Conservation (phyloP, 2,113 vertebrate species). For the Mohoua ochrocephala region DNA sequence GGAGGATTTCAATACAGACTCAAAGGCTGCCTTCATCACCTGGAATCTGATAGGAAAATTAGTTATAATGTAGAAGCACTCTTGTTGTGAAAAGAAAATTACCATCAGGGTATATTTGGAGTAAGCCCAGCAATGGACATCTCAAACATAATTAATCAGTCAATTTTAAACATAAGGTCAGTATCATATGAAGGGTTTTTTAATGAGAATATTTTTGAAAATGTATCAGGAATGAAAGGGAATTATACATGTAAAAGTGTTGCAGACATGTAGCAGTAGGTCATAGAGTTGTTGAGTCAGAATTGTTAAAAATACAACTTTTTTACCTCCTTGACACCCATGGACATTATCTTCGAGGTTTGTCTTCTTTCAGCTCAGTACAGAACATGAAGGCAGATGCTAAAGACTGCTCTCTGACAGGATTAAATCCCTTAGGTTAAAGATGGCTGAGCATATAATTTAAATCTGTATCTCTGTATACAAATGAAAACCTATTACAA, state of each 20-base stretch:
- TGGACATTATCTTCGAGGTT: not conserved
- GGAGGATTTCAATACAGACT: not conserved
- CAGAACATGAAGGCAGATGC: not conserved
- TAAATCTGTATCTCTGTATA: not conserved
- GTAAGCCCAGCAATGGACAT: not conserved
- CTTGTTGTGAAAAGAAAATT: not conserved
- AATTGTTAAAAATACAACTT: not conserved
- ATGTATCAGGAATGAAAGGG: not conserved
- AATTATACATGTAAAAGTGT: not conserved
- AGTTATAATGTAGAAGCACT: not conserved
- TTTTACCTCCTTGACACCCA: not conserved
- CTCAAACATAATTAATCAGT: not conserved
- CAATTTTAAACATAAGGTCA: not conserved
- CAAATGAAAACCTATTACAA: not conserved
- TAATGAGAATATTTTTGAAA: not conserved
- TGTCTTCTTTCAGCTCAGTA: not conserved
- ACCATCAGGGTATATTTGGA: not conserved
- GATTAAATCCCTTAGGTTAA: not conserved
- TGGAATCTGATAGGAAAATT: not conserved
- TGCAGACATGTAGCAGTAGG: not conserved
- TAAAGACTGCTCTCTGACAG: not conserved
- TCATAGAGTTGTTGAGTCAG: not conserved
- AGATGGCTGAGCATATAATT: not conserved
- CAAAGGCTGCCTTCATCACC: not conserved
- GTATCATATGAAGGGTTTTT: not conserved